These are phyloP conservation scores for Drosophila affinis DNA, from an alignment of 2,888 invertebrate species.

Conservation along the genomic window DNA sequence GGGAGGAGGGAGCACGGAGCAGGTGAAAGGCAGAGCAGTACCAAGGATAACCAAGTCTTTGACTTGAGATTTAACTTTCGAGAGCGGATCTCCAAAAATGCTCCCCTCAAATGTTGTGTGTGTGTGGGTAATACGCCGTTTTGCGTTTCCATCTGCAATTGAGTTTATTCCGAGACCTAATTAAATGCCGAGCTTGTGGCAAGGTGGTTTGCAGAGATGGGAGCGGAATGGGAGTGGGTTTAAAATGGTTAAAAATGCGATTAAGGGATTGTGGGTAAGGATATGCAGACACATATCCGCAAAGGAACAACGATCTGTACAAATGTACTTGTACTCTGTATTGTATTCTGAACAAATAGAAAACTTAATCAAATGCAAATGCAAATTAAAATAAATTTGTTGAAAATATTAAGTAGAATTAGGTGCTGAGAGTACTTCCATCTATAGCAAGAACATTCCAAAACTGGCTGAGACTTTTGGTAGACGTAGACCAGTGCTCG, in stretches of 20 bases:
- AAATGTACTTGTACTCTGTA: background rate
- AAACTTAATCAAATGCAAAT: background rate
- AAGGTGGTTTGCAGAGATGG: conserved; percentile 3
- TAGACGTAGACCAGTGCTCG: no score
- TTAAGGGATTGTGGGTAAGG: conserved; percentile 41
- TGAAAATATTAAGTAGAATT: background rate
- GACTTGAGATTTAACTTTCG: conserved; percentile 69
- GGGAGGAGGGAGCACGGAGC: no score
- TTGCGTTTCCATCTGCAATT: conserved; percentile 33
- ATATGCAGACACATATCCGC: background rate
- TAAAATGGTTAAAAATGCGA: conserved; percentile 47
- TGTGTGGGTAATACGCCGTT: conserved; percentile 9
- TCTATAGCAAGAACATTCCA: background rate
- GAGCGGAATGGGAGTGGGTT: background rate
- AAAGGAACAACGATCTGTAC: conserved; percentile 12
- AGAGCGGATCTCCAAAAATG: conserved; percentile 24
- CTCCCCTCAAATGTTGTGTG: conserved; percentile 63
- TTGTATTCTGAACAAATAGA: background rate
- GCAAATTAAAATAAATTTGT: background rate
- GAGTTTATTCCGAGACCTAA: conserved; percentile 60
- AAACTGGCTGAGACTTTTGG: background rate
- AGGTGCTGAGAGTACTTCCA: background rate
- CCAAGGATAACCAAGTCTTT: conserved; percentile 43
- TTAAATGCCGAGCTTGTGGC: conserved; percentile 56
- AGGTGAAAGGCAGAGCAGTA: conserved; percentile 10